Evolutionary conservation across 2,888 invertebrate species (phyloP).

Genomic region (Cataglyphis cursor): DNA sequence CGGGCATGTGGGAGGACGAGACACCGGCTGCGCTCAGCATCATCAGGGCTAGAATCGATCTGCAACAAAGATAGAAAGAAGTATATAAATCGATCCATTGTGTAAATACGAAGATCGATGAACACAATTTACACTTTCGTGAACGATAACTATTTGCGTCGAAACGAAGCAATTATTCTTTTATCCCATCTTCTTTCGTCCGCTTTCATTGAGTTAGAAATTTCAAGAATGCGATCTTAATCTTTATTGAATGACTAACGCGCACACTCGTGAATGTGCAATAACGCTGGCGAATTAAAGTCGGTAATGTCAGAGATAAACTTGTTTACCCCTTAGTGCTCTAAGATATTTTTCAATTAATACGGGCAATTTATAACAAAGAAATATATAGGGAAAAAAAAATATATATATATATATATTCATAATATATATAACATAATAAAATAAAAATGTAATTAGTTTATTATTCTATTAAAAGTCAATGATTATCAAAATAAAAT

Average conservation of each 20-base stretch:
- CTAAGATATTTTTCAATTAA: background rate
- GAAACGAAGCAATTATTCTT: slow-evolving; percentile 66
- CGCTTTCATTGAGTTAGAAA: slow-evolving; percentile 66
- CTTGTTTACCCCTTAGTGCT: background rate
- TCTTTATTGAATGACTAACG: slow-evolving; percentile 57
- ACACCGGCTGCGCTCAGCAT: slow-evolving; percentile 77
- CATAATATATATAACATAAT: background rate
- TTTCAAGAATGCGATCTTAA: slow-evolving; percentile 73
- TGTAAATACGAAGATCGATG: slow-evolving; percentile 40
- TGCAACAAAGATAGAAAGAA: slow-evolving; percentile 77
- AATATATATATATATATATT: background rate
- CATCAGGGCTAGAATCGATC: slow-evolving; percentile 80
- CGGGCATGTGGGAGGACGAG: slow-evolving; percentile 79
- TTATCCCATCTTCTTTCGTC: slow-evolving; percentile 62
- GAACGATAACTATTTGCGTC: slow-evolving; percentile 49
- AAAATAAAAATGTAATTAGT: background rate
- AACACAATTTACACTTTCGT: slow-evolving; percentile 61
- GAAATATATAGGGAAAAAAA: background rate
- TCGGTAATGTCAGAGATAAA: slow-evolving; percentile 20
- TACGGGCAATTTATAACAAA: background rate
- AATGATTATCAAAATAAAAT: background rate
- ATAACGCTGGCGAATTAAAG: slow-evolving; percentile 24
- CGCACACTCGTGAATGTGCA: slow-evolving; percentile 3
- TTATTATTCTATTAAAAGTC: background rate
- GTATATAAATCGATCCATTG: slow-evolving; percentile 66